These are phyloP conservation scores for Metridium senile DNA, from an alignment of 92 coral and sea anemone genomes.

Conservation along the genomic window DNA sequence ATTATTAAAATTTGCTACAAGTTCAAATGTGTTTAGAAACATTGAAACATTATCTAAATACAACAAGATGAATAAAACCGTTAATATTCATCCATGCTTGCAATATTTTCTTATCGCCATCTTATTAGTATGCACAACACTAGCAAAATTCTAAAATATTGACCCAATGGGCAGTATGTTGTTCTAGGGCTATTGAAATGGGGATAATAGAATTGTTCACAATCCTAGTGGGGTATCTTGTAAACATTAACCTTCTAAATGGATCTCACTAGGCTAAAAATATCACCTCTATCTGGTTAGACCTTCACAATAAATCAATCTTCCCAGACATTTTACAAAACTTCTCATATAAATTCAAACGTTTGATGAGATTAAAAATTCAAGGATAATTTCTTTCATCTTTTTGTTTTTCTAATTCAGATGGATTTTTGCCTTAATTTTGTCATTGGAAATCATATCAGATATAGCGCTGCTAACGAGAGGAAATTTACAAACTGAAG, in stretches of 20 bases:
- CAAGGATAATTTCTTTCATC: too few species aligned
- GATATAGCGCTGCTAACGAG: too few species aligned
- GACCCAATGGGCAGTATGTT: neutral
- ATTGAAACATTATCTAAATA: too few species aligned
- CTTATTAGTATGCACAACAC: neutral
- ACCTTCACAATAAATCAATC: neutral
- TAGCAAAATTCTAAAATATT: neutral
- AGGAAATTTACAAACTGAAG: neutral
- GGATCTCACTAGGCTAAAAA: neutral
- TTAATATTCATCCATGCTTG: neutral
- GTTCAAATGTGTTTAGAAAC: too few species aligned
- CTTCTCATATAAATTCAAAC: neutral
- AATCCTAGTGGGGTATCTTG: conserved; percentile 3
- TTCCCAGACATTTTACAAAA: neutral
- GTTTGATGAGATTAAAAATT: neutral
- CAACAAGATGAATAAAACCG: too few species aligned
- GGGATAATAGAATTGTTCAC: neutral
- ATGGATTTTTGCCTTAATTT: too few species aligned
- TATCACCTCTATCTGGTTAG: neutral
- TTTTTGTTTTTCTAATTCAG: too few species aligned
- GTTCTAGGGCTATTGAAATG: neutral
- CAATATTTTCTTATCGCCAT: neutral
- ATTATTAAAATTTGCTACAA: too few species aligned
- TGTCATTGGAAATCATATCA: neutral
- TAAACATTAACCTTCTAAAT: neutral